These are phyloP conservation scores for Rhinichthys osculus DNA, from an alignment of 2,797 vertebrate species.

Conservation along the genomic window DNA sequence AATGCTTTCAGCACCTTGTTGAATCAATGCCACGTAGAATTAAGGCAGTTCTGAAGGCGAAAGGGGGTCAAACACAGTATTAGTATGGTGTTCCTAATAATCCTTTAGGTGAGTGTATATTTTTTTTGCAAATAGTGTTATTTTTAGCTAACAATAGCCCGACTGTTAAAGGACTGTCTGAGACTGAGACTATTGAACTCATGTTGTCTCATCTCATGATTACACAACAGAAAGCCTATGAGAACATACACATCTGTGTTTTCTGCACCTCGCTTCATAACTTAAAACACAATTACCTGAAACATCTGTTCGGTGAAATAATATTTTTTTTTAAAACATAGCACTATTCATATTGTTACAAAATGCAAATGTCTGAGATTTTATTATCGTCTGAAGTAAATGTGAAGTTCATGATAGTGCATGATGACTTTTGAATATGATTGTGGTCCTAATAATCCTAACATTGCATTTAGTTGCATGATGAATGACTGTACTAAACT, in stretches of 20 bases:
- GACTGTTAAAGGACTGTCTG: not conserved
- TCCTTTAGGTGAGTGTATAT: no score
- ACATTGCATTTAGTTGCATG: slow-evolving; percentile 1
- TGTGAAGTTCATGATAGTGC: not conserved
- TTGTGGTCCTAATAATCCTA: not conserved
- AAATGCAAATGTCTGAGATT: not conserved
- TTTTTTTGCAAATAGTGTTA: no score
- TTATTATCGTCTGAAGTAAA: not conserved
- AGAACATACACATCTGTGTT: not conserved
- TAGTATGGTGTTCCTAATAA: no score
- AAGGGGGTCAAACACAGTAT: no score
- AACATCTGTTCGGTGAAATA: slow-evolving; percentile 9
- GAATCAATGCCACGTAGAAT: no score
- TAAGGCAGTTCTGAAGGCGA: no score
- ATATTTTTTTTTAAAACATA: not conserved
- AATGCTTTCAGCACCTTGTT: no score
- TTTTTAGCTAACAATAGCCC: not conserved
- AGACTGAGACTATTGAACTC: not conserved
- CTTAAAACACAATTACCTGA: slow-evolving; percentile 1
- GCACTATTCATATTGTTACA: not conserved
- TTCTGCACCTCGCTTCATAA: not conserved
- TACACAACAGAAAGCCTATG: not conserved
- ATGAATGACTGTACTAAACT: not conserved
- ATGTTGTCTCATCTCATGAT: not conserved
- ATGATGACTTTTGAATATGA: not conserved